Percentiles rank a stretch among this genome's conserved stretches.
Evolutionary conservation across 2,797 vertebrate genomes (phyloP).

Genomic region (Lophotriccus pileatus): DNA sequence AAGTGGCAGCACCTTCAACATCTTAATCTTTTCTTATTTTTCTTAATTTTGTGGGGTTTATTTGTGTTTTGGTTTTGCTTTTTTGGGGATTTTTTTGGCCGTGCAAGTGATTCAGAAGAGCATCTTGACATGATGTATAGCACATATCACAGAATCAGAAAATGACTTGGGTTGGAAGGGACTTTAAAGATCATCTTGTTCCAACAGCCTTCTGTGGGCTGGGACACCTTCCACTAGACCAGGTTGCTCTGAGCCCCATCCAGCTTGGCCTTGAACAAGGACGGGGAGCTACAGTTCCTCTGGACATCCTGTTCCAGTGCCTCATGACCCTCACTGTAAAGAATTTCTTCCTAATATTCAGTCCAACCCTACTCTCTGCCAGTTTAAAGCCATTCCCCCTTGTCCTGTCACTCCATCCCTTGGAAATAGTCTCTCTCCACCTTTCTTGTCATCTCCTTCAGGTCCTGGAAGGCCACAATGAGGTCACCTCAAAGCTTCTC

Average conservation of each 20-base stretch:
- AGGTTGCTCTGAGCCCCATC: not conserved
- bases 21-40: not conserved
- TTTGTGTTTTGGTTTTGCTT: rapidly evolving
- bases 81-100: not conserved
- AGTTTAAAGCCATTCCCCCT: not conserved
- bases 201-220: too few relatives aligned
- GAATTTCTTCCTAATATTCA: not conserved
- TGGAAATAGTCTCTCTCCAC: not conserved
- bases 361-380: not conserved
- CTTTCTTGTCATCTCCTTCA: not conserved
- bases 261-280: not conserved
- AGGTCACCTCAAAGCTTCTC: not conserved
- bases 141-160: not conserved
- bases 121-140: not conserved
- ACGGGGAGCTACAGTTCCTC: not conserved
- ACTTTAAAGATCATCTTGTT: not conserved
- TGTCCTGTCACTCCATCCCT: not conserved
- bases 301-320: not conserved
- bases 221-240: not conserved
- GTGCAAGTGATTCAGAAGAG: not conserved
- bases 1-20: not conserved
- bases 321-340: not conserved
- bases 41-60: not conserved
- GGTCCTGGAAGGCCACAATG: rapidly evolving
- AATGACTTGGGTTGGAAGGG: not conserved